Conservation (phyloP, 2,113 vertebrate species). For the Bufo gargarizans region DNA sequence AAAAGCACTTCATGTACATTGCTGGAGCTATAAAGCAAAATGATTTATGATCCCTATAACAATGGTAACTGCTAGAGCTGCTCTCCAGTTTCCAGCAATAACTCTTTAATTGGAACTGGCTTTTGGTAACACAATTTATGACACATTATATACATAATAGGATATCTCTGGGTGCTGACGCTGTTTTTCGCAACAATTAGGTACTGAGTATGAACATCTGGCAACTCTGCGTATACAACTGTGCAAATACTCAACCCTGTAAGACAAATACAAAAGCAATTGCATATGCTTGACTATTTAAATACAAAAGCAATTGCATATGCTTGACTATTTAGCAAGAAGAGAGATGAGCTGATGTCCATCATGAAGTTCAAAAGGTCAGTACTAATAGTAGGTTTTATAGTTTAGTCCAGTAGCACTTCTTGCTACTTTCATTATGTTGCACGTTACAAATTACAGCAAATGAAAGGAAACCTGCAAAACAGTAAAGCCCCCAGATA, state of each 20-base stretch:
- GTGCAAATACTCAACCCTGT: constrained; percentile 8
- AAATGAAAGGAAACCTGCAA: no score
- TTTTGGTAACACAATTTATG: neutral
- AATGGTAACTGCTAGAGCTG: neutral
- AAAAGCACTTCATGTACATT: neutral
- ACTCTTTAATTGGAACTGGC: neutral
- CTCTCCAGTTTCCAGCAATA: constrained; percentile 2
- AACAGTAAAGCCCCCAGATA: no score
- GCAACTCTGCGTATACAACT: neutral
- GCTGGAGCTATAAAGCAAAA: neutral
- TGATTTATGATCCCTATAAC: constrained; percentile 5
- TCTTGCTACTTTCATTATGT: neutral
- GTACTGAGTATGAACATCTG: constrained; percentile 4
- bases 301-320: neutral
- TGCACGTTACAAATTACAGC: no score
- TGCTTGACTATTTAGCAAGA: neutral
- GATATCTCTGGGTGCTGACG: neutral
- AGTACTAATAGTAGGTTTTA: neutral
- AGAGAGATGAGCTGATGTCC: neutral
- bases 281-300: neutral
- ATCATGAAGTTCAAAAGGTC: constrained; percentile 9
- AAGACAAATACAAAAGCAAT: neutral
- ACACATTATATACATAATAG: neutral
- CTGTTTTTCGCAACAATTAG: neutral
- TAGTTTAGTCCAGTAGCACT: neutral